Conservation (phyloP, 30 jellyfish, hydroid and myxozoan genomes). For the Turritopsis dohrnii region DNA sequence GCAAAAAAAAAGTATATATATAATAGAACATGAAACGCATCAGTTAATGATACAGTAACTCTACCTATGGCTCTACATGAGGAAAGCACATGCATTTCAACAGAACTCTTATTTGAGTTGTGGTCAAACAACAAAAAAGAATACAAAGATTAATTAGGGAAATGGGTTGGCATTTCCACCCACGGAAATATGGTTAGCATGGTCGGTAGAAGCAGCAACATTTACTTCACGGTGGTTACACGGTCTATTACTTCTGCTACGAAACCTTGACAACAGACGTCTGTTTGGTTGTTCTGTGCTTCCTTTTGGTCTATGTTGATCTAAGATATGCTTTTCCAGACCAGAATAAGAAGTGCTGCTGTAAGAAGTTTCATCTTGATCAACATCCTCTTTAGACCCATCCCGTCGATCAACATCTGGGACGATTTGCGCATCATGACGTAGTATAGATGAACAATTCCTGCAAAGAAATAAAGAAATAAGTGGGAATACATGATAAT, state of each 20-base stretch:
- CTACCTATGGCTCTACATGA: too few species aligned
- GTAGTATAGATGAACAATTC: conserved; percentile 46
- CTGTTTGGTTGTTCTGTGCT: neutral
- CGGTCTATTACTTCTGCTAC: neutral
- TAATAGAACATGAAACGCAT: too few species aligned
- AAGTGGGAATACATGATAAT: neutral
- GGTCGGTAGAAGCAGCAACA: neutral
- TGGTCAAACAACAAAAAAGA: neutral
- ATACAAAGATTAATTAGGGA: too few species aligned
- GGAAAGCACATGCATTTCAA: too few species aligned
- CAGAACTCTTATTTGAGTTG: too few species aligned
- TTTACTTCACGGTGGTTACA: neutral
- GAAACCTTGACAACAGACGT: neutral
- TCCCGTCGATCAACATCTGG: conserved; percentile 59
- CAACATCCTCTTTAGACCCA: neutral
- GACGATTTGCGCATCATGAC: conserved; percentile 62
- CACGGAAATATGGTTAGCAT: neutral
- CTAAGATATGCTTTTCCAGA: neutral
- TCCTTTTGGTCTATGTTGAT: neutral
- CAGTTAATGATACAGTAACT: too few species aligned
- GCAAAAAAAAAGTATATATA: too few species aligned
- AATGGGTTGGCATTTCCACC: neutral
- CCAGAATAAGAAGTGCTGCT: neutral
- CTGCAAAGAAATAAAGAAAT: conserved; percentile 20
- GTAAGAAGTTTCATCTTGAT: neutral